These are phyloP conservation scores for Stigmatopora argus DNA, from an alignment of 2,113 vertebrate species.

Conservation along the genomic window DNA sequence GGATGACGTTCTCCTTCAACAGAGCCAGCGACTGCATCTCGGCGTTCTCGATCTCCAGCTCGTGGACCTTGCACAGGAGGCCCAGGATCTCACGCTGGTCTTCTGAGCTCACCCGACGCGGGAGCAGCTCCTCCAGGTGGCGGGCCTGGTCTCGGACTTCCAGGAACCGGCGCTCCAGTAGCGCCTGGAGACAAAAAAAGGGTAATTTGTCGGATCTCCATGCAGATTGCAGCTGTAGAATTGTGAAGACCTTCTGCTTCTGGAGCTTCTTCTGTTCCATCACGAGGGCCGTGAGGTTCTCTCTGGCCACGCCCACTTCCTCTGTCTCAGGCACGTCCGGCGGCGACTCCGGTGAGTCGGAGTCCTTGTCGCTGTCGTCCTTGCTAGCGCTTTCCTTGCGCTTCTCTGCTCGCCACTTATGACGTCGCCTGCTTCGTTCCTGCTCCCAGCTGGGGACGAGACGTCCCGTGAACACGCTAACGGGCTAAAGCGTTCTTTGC, in stretches of 20 bases:
- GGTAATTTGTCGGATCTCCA: not conserved
- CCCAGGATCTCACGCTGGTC: conserved; percentile 79
- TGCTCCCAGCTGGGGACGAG: conserved; percentile 77
- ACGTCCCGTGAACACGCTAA: not conserved
- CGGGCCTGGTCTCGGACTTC: conserved; percentile 68
- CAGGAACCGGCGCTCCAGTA: conserved; percentile 68
- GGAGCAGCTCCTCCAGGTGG: conserved; percentile 76
- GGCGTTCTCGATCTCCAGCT: conserved; percentile 78
- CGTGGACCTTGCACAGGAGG: conserved; percentile 82
- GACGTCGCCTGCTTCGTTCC: conserved; percentile 67
- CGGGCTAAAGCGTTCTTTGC: not conserved
- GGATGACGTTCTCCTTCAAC: conserved; percentile 78
- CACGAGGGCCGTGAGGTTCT: conserved; percentile 74
- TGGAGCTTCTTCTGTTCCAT: conserved; percentile 76
- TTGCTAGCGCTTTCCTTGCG: conserved; percentile 76
- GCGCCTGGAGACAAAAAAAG: not conserved
- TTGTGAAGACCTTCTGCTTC: conserved; percentile 75
- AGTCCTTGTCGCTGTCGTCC: conserved; percentile 83
- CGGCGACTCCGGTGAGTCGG: conserved; percentile 73
- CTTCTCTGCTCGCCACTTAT: conserved; percentile 75
- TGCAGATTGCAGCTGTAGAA: not conserved
- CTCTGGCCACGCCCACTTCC: conserved; percentile 74
- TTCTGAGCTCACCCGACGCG: conserved; percentile 70
- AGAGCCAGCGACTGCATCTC: conserved; percentile 77
- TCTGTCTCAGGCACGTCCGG: conserved; percentile 73